phyloP scores from a whole-genome alignment of 2,113 vertebrate species.

The Microcebus ravelobensis region DNA sequence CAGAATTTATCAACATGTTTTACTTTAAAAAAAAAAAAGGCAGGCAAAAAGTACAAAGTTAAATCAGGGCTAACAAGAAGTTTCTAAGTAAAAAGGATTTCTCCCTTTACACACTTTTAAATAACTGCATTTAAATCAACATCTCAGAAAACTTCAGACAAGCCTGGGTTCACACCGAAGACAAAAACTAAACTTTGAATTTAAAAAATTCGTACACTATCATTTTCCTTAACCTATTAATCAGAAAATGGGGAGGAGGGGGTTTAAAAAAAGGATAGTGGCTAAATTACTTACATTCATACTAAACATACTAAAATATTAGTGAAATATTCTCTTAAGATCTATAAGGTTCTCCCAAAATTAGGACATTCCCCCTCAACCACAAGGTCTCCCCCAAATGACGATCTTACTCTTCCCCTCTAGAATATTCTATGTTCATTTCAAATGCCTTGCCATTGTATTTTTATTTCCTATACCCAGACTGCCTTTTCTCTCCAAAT shows the following conservation, averaged over 20 bases:
- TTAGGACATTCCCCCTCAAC: not conserved
- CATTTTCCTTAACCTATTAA: slow-evolving; percentile 37
- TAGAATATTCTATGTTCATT: slow-evolving; percentile 28
- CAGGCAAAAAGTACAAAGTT: not conserved
- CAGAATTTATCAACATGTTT: slow-evolving; percentile 29
- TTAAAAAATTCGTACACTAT: slow-evolving; percentile 22
- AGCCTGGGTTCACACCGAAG: slow-evolving; percentile 33
- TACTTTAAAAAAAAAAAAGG: not conserved
- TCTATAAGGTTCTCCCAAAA: not conserved
- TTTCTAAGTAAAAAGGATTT: not conserved
- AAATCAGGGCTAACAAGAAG: slow-evolving; percentile 14
- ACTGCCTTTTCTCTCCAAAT: not conserved
- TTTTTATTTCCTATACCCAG: not conserved
- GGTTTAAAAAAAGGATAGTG: not conserved
- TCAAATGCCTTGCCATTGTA: slow-evolving; percentile 31
- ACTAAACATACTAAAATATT: slow-evolving; percentile 26
- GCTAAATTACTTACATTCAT: slow-evolving; percentile 13
- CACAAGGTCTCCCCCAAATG: not conserved
- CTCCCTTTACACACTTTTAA: not conserved
- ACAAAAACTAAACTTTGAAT: slow-evolving; percentile 9
- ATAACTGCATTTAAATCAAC: slow-evolving; percentile 22
- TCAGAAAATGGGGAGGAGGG: not conserved
- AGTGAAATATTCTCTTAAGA: not conserved
- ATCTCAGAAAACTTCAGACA: slow-evolving; percentile 13
- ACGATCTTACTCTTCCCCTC: not conserved